Percentiles rank a stretch among this genome's conserved stretches.
These are phyloP conservation scores for Lutjanus erythropterus DNA, from an alignment of 2,113 vertebrate genomes.

Conservation along the genomic window DNA sequence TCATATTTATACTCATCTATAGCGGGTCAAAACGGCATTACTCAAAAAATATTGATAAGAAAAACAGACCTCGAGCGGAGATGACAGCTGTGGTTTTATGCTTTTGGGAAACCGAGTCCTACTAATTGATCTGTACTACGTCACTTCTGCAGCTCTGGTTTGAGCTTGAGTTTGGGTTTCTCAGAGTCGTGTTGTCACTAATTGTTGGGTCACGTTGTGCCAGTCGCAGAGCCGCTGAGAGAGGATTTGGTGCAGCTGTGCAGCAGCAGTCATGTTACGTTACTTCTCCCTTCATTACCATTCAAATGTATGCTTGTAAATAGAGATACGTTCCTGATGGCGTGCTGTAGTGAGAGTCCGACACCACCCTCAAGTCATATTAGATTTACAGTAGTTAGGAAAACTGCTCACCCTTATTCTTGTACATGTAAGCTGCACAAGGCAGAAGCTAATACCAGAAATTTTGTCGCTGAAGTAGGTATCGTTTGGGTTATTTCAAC, in stretches of 20 bases:
- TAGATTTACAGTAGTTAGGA: neutral
- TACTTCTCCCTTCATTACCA: neutral
- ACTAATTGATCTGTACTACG: constrained; percentile 37
- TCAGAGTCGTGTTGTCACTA: constrained; percentile 61
- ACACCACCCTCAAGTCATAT: neutral
- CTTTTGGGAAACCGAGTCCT: constrained; percentile 52
- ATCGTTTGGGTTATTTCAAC: too few relatives aligned
- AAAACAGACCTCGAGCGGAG: neutral
- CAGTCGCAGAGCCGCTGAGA: constrained; percentile 23
- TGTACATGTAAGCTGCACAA: too few relatives aligned
- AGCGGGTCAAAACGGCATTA: neutral
- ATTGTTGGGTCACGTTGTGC: constrained; percentile 30
- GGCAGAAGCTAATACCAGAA: too few relatives aligned
- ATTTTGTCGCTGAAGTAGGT: too few relatives aligned
- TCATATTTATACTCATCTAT: constrained; percentile 3
- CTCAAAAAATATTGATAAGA: neutral
- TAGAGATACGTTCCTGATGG: neutral
- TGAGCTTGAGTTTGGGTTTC: constrained; percentile 65
- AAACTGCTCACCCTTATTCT: too few relatives aligned
- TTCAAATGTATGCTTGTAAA: neutral
- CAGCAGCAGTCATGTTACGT: constrained; percentile 18
- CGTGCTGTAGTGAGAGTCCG: neutral
- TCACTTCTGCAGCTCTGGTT: constrained; percentile 64
- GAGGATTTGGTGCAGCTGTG: neutral
- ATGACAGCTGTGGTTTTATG: constrained; percentile 40